Percentiles rank a stretch among this genome's conserved stretches.
These are phyloP conservation scores for Bovichtus diacanthus DNA, from an alignment of 2,797 vertebrate species.

Conservation along the genomic window DNA sequence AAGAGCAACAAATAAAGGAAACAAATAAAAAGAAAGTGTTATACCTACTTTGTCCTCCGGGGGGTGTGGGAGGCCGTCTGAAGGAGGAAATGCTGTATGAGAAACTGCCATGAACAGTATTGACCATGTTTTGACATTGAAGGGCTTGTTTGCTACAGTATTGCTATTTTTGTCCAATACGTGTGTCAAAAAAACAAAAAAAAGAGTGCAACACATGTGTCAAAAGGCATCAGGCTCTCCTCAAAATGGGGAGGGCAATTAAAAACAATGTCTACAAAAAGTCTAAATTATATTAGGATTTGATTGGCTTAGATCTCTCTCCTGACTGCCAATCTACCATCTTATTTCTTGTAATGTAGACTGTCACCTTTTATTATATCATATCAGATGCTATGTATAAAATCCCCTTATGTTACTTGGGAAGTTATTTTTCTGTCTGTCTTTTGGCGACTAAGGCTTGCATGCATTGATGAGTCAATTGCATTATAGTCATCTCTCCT, in stretches of 20 bases:
- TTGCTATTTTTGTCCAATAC: neutral
- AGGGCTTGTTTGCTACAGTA: neutral
- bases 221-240: neutral
- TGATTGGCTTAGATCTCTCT: neutral
- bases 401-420: conserved; percentile 5
- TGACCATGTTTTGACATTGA: neutral
- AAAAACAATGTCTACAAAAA: neutral
- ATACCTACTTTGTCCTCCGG: conserved; percentile 56
- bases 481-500: conserved; percentile 49
- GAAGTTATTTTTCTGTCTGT: neutral
- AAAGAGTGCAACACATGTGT: neutral
- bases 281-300: neutral
- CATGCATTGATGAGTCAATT: conserved; percentile 43
- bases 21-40: neutral
- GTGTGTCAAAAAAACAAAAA: neutral
- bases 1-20: neutral
- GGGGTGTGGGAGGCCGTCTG: conserved; percentile 33
- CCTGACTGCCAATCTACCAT: neutral
- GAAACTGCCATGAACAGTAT: neutral
- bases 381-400: conserved; percentile 6
- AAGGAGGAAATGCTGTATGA: neutral
- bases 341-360: neutral
- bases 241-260: neutral
- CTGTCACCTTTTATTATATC: conserved; percentile 17
- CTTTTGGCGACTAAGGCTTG: conserved; percentile 24